Evolutionary conservation across 2,113 vertebrate genomes (phyloP).

Genomic region (Crocuta crocuta): DNA sequence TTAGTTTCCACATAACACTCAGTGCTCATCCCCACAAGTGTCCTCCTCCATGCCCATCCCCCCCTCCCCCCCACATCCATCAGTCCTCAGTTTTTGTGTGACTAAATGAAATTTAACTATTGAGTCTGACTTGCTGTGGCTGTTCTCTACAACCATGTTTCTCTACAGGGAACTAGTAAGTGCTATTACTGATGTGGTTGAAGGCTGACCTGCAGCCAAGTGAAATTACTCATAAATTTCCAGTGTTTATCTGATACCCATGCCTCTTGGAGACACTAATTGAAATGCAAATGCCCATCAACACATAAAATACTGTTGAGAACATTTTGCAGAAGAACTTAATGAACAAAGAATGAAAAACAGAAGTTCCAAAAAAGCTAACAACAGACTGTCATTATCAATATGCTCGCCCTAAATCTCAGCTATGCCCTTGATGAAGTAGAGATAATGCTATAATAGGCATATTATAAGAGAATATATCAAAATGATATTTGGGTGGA

Average conservation of each 20-base stretch:
- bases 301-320: not conserved
- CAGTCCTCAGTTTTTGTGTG: no score
- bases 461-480: not conserved
- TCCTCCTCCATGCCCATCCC: no score
- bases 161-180: not conserved
- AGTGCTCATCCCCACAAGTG: no score
- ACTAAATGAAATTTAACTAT: not conserved
- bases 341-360: not conserved
- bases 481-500: not conserved
- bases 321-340: not conserved
- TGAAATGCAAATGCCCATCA: constrained; percentile 17
- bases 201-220: not conserved
- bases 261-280: not conserved
- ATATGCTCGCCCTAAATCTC: constrained; percentile 13
- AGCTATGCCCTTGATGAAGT: not conserved
- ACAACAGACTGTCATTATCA: not conserved
- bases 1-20: no score
- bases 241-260: not conserved
- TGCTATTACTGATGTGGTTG: not conserved
- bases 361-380: not conserved
- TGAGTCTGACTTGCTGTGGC: not conserved
- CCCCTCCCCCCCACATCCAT: no score
- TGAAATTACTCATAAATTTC: not conserved
- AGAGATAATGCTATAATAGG: not conserved
- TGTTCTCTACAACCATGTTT: not conserved